Conservation (phyloP, 2,797 vertebrate genomes). For the Balearica regulorum region DNA sequence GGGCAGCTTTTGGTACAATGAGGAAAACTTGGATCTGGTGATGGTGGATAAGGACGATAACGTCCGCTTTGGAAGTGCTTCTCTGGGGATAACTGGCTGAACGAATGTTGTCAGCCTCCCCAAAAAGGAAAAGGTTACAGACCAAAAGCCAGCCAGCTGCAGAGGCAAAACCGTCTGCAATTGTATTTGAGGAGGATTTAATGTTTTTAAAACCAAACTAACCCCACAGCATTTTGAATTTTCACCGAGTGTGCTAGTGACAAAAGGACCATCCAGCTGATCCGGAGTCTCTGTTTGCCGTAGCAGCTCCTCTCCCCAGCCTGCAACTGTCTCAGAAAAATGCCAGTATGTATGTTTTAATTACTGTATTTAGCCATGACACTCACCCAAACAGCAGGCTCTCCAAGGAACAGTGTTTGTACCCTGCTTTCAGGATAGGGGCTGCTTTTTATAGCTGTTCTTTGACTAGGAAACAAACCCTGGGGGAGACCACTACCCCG, state of each 20-base stretch:
- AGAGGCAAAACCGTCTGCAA: not conserved
- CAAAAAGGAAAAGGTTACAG: not conserved
- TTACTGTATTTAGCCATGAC: not conserved
- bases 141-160: not conserved
- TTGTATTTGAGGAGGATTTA: not conserved
- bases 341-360: not conserved
- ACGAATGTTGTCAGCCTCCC: not conserved
- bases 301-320: not conserved
- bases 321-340: not conserved
- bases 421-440: not conserved
- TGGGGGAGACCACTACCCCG: not conserved
- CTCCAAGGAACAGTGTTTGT: not conserved
- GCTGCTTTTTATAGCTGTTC: not conserved
- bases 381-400: constrained; percentile 27
- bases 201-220: not conserved
- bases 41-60: not conserved
- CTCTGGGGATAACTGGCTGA: not conserved
- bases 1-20: not conserved
- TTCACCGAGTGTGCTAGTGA: not conserved
- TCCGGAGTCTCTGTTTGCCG: not conserved
- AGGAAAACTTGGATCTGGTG: not conserved
- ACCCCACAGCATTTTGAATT: not conserved
- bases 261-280: not conserved
- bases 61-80: not conserved
- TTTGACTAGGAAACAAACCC: not conserved